phyloP scores from a whole-genome alignment of 2,888 invertebrate species.

The Coelinius sp. region DNA sequence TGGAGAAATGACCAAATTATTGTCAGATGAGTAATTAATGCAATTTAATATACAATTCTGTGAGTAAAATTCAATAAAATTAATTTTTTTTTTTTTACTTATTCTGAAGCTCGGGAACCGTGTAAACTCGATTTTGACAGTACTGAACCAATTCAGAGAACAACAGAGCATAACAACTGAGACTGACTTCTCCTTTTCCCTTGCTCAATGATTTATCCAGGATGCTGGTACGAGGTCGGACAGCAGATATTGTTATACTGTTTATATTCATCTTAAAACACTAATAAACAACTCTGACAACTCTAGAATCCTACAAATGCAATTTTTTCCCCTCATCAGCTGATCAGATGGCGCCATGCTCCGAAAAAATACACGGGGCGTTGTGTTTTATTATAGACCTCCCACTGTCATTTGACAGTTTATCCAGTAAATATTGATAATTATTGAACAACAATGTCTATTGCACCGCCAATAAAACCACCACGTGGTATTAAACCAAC shows the following conservation, averaged over 20 bases:
- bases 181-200: constrained; percentile 92
- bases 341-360: constrained; percentile 23
- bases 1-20: constrained; percentile 1
- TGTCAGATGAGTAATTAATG: background rate
- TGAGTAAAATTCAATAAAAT: too few species aligned
- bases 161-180: constrained; percentile 93
- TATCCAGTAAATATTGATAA: background rate
- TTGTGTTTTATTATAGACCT: background rate
- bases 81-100: constrained; percentile 76
- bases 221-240: constrained; percentile 82
- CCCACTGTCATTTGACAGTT: constrained; percentile 4
- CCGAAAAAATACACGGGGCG: too few species aligned
- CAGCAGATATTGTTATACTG: constrained; percentile 64
- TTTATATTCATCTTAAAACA: constrained; percentile 48
- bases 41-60: too few species aligned
- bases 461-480: constrained; percentile 86
- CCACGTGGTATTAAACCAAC: constrained; percentile 88
- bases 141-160: constrained; percentile 99
- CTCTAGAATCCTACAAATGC: background rate
- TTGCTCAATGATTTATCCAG: constrained; percentile 92
- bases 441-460: constrained; percentile 72
- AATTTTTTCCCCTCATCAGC: constrained; percentile 5
- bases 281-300: background rate
- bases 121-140: constrained; percentile 95
- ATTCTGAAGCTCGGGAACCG: constrained; percentile 94